Percentiles rank a stretch among this genome's conserved stretches.
These are phyloP conservation scores for Leptinotarsa tumamoca DNA, from an alignment of 2,888 invertebrate species.

Conservation along the genomic window DNA sequence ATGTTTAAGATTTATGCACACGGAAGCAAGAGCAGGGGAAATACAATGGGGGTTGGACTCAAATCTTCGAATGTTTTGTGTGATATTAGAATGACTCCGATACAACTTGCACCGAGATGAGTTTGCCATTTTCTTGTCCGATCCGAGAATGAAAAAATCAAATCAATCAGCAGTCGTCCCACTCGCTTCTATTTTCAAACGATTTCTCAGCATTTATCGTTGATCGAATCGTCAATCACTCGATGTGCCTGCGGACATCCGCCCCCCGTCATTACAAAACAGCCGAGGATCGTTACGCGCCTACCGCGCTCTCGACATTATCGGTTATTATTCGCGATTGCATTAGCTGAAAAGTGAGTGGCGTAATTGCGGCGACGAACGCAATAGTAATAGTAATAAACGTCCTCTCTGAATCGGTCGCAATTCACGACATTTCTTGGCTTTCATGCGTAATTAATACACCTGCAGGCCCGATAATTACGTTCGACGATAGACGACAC, in stretches of 20 bases:
- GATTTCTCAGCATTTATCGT: not conserved
- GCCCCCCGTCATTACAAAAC: slow-evolving; percentile 4
- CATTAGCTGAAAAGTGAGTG: slow-evolving; percentile 8
- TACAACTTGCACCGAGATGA: not conserved
- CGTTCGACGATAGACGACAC: slow-evolving; percentile 42
- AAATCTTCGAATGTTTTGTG: no score
- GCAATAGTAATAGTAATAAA: slow-evolving; percentile 37
- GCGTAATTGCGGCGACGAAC: not conserved
- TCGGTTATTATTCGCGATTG: slow-evolving; percentile 15
- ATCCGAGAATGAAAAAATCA: not conserved
- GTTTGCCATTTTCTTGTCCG: not conserved
- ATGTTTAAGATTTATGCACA: no score
- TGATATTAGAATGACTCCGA: no score
- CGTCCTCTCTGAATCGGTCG: slow-evolving; percentile 32
- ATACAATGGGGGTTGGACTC: no score
- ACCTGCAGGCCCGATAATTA: slow-evolving; percentile 41
- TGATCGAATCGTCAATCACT: not conserved
- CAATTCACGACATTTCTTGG: slow-evolving; percentile 42
- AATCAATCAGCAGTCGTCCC: not conserved
- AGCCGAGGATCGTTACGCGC: slow-evolving; percentile 7
- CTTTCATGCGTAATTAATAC: slow-evolving; percentile 46
- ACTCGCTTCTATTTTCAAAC: not conserved
- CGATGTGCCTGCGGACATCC: not conserved
- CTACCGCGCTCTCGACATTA: slow-evolving; percentile 1
- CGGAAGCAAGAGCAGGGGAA: no score